Conservation (phyloP, 2,797 vertebrate species). For the Galaxias olidus region DNA sequence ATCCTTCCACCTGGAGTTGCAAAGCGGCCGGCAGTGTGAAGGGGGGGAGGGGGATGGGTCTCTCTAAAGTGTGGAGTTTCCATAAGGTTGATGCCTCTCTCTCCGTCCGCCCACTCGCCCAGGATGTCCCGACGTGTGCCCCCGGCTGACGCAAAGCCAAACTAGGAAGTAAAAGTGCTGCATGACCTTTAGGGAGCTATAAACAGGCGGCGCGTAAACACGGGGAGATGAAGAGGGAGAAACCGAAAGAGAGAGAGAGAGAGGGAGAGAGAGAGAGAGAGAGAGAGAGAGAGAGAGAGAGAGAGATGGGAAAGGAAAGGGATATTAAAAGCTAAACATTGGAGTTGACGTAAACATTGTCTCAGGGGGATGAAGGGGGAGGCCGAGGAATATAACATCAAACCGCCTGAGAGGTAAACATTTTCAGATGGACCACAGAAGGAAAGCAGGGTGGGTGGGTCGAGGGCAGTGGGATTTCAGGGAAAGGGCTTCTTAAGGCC, state of each 20-base stretch:
- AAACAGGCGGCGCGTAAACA: not conserved
- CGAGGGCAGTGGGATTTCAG: too few relatives aligned
- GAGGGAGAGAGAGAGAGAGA: not conserved
- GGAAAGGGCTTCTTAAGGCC: too few relatives aligned
- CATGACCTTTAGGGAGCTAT: not conserved
- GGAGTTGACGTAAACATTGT: constrained; percentile 25
- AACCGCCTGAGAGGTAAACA: constrained; percentile 29
- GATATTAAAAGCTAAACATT: constrained; percentile 23
- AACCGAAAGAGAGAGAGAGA: not conserved
- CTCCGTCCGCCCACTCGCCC: too few relatives aligned
- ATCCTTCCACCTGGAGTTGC: too few relatives aligned
- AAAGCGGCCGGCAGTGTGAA: too few relatives aligned
- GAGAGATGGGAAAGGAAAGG: constrained; percentile 1
- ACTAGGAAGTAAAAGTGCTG: not conserved
- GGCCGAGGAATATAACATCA: not conserved
- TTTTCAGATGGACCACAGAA: constrained; percentile 29
- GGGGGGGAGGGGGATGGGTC: too few relatives aligned
- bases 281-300: not conserved
- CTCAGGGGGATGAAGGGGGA: not conserved
- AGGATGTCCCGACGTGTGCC: too few relatives aligned
- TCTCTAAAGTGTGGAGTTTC: too few relatives aligned
- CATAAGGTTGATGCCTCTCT: too few relatives aligned
- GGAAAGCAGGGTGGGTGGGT: constrained; percentile 23
- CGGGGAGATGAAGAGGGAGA: not conserved
- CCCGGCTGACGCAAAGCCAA: too few relatives aligned